Evolutionary conservation across 2,797 vertebrate genomes (phyloP).

Genomic region (Apogon hyalosoma): DNA sequence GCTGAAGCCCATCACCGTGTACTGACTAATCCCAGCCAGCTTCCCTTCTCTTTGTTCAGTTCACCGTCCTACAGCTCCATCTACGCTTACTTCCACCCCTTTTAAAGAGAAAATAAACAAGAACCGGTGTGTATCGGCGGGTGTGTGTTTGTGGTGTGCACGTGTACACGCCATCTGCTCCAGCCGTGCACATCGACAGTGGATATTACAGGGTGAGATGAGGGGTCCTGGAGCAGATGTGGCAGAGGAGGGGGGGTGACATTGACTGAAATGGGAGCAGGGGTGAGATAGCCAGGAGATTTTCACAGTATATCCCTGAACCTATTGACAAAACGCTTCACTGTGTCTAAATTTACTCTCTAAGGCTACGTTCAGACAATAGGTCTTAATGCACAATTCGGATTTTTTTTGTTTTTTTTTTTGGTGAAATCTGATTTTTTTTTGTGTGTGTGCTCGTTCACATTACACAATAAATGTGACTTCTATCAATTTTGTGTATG

Average conservation of each 20-base stretch:
- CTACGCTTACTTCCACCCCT: conserved; percentile 25
- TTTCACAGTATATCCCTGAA: conserved; percentile 32
- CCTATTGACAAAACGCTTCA: conserved; percentile 21
- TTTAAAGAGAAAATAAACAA: conserved; percentile 51
- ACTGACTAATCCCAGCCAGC: conserved; percentile 49
- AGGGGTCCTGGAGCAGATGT: conserved; percentile 67
- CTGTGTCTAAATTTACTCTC: background rate
- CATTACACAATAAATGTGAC: too few relatives aligned
- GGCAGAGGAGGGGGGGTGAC: conserved; percentile 51
- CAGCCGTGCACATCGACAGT: conserved; percentile 41
- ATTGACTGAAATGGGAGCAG: conserved; percentile 52
- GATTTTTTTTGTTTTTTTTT: too few relatives aligned
- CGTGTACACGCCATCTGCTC: conserved; percentile 62
- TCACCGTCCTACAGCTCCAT: conserved; percentile 29
- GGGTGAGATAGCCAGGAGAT: conserved; percentile 44
- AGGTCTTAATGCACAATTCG: too few relatives aligned
- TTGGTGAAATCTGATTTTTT: too few relatives aligned
- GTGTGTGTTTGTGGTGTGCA: conserved; percentile 24
- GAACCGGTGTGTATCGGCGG: conserved; percentile 12
- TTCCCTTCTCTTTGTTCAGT: conserved; percentile 47
- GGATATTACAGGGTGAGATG: conserved; percentile 54
- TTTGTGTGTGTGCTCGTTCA: too few relatives aligned
- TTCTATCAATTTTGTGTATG: too few relatives aligned
- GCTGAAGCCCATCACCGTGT: conserved; percentile 41
- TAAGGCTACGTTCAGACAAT: too few relatives aligned